Conservation (phyloP, 1,140 invertebrate species). For the Streblospio benedicti region DNA sequence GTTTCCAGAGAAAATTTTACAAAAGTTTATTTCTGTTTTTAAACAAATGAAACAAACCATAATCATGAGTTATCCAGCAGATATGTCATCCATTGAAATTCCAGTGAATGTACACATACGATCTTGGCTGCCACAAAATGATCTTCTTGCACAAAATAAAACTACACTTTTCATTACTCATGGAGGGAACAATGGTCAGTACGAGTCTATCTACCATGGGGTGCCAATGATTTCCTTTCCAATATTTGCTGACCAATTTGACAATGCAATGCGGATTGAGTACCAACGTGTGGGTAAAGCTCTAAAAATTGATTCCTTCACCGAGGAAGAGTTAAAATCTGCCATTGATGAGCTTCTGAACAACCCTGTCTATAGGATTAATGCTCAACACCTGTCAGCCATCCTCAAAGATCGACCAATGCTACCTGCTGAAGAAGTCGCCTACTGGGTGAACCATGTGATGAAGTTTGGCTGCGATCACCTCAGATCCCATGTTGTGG, state of each 20-base stretch:
- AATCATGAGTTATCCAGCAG: slow-evolving; percentile 51
- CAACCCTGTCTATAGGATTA: background rate
- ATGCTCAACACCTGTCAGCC: background rate
- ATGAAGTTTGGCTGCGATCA: slow-evolving; percentile 9
- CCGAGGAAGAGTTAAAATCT: slow-evolving; percentile 1
- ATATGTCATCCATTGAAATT: slow-evolving; percentile 46
- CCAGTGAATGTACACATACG: slow-evolving; percentile 55
- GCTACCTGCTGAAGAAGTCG: background rate
- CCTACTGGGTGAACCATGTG: slow-evolving; percentile 15
- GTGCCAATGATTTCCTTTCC: slow-evolving; percentile 30
- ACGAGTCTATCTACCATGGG: slow-evolving; percentile 24
- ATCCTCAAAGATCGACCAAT: slow-evolving; percentile 2
- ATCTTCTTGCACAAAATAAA: slow-evolving; percentile 23
- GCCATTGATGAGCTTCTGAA: slow-evolving; percentile 3
- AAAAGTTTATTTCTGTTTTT: slow-evolving; percentile 45
- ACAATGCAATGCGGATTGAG: slow-evolving; percentile 34
- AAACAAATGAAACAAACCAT: slow-evolving; percentile 48
- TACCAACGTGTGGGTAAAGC: slow-evolving; percentile 24
- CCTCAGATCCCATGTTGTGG: no score
- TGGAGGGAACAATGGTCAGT: slow-evolving; percentile 26
- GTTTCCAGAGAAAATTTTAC: slow-evolving; percentile 1
- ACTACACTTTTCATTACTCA: slow-evolving; percentile 30
- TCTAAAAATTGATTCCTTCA: slow-evolving; percentile 13
- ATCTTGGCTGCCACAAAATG: slow-evolving; percentile 62
- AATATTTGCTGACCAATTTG: slow-evolving; percentile 32